Percentiles rank a stretch among this genome's conserved stretches.
Conservation (phyloP, 2,888 invertebrate species). For the Agrilus biguttatus region DNA sequence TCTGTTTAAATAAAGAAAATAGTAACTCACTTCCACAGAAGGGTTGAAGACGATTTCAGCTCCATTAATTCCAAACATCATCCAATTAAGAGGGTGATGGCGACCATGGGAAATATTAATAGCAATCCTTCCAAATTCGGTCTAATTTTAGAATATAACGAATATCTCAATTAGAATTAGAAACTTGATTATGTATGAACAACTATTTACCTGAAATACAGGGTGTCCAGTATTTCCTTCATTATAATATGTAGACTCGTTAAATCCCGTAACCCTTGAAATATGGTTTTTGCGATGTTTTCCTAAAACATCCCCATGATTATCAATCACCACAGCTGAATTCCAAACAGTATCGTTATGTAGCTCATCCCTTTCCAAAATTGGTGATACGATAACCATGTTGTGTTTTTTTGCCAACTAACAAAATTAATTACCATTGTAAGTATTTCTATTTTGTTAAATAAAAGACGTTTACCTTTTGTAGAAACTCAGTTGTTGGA, state of each 20-base stretch:
- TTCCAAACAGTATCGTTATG: slow-evolving; percentile 86
- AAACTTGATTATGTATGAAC: too few relatives aligned
- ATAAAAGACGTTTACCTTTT: slow-evolving; percentile 34
- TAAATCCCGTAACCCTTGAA: slow-evolving; percentile 93
- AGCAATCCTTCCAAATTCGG: slow-evolving; percentile 74
- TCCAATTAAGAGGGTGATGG: slow-evolving; percentile 96
- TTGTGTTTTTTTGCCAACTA: slow-evolving; percentile 63
- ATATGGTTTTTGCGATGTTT: slow-evolving; percentile 97
- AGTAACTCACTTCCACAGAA: slow-evolving; percentile 64
- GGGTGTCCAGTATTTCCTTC: slow-evolving; percentile 91
- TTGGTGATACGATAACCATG: slow-evolving; percentile 90
- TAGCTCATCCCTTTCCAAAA: slow-evolving; percentile 73
- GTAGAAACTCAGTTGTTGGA: slow-evolving; percentile 65
- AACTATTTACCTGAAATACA: slow-evolving; percentile 52
- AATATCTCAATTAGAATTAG: too few relatives aligned
- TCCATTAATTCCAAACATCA: slow-evolving; percentile 91
- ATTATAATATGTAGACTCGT: slow-evolving; percentile 90
- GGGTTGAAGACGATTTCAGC: slow-evolving; percentile 99
- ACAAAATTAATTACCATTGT: slow-evolving; percentile 11
- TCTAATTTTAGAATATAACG: slow-evolving; percentile 32
- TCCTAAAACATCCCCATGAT: slow-evolving; percentile 71
- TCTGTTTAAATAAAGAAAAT: background rate
- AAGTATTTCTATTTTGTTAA: background rate
- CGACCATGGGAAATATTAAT: slow-evolving; percentile 96
- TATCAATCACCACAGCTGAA: slow-evolving; percentile 82